A percentile compares a stretch with the other conserved stretches of the same genome.
These are phyloP conservation scores for Actinostola sp. DNA, from an alignment of 92 coral and sea anemone species.

Conservation along the genomic window DNA sequence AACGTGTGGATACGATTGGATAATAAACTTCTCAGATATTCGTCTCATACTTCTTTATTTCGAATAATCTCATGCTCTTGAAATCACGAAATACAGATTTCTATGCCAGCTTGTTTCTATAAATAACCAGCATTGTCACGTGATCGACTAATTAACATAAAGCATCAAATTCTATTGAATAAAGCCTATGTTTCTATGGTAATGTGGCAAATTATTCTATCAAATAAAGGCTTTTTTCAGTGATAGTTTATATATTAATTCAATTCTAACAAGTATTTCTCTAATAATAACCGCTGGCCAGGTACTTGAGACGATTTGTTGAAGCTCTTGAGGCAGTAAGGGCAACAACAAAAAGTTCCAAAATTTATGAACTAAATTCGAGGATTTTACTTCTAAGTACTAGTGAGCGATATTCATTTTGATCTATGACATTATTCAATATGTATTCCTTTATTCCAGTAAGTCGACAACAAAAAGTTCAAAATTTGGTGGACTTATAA, in stretches of 20 bases:
- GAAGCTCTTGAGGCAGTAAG: conserved; percentile 29
- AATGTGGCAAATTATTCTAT: not conserved
- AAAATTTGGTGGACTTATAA: too few relatives aligned
- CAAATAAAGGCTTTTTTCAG: not conserved
- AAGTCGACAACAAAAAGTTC: too few relatives aligned
- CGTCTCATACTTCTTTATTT: conserved; percentile 27
- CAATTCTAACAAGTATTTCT: not conserved
- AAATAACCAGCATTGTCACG: conserved; percentile 24
- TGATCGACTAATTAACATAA: conserved; percentile 2
- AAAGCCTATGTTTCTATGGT: not conserved
- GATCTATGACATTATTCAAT: not conserved
- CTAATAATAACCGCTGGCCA: not conserved
- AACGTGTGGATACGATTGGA: conserved; percentile 33
- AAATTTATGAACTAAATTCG: not conserved
- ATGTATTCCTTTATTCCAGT: too few relatives aligned
- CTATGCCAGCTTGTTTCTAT: conserved; percentile 13
- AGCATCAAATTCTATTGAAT: not conserved
- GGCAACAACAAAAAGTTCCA: conserved; percentile 27
- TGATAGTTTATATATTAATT: not conserved
- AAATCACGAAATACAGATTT: not conserved
- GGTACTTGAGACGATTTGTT: conserved; percentile 14
- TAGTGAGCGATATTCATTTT: not conserved
- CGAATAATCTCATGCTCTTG: conserved; percentile 14
- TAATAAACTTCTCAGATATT: conserved; percentile 15
- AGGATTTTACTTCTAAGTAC: not conserved